Percentiles rank a stretch among this genome's conserved stretches.
These are phyloP conservation scores for Phainopepla nitens DNA, from an alignment of 2,113 vertebrate species.

Conservation along the genomic window DNA sequence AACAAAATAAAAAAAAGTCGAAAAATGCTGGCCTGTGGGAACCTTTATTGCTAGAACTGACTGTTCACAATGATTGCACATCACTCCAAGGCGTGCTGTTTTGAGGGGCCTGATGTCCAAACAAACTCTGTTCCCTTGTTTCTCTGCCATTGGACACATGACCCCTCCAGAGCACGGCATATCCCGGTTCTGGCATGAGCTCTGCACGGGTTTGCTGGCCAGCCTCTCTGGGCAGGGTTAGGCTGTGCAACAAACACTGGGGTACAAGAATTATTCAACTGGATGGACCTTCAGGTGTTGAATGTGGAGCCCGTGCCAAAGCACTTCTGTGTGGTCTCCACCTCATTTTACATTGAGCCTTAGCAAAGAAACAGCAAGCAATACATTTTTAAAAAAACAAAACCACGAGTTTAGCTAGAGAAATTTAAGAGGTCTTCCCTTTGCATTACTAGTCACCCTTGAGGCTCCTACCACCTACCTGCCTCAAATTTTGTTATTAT, in stretches of 20 bases:
- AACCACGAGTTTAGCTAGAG: background rate
- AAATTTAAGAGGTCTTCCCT: background rate
- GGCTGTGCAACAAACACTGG: background rate
- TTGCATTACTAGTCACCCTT: fast-evolving
- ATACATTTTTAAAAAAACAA: background rate
- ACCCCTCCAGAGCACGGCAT: background rate
- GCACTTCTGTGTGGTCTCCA: background rate
- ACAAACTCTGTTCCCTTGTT: background rate
- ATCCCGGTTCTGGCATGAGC: background rate
- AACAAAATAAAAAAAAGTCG: background rate
- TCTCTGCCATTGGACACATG: background rate
- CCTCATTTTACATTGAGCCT: background rate
- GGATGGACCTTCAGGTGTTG: background rate
- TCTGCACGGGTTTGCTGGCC: background rate
- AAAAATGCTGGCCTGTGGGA: background rate
- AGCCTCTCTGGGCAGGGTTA: background rate
- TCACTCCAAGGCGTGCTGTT: background rate
- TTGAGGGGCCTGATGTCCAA: background rate
- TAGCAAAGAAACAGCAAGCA: background rate
- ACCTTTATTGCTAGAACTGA: background rate
- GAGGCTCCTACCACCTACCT: background rate
- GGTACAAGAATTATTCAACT: background rate
- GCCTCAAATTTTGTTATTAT: background rate
- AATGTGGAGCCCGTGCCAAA: background rate
- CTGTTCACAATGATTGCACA: background rate